phyloP scores from a whole-genome alignment of 30 jellyfish, hydroid and myxozoan species.

The Aurelia aurita complex sp. Pacific region DNA sequence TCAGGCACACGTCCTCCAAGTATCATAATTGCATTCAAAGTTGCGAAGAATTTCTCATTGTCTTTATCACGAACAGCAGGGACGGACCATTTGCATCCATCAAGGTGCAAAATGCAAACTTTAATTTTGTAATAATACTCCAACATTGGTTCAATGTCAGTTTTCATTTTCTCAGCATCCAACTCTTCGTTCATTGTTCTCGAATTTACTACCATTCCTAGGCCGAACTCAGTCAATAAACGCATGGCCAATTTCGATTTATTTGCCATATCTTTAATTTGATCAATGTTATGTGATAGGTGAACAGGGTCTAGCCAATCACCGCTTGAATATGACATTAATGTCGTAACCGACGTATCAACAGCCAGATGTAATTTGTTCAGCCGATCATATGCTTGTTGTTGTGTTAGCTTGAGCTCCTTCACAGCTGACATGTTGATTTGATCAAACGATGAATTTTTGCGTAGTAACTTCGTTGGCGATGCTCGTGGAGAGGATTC shows the following conservation, averaged over 20 bases:
- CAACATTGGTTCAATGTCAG: conserved; percentile 82
- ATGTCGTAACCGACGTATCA: conserved; percentile 84
- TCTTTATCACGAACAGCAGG: conserved; percentile 62
- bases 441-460: conserved; percentile 85
- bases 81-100: conserved; percentile 83
- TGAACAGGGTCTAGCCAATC: conserved; percentile 81
- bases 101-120: conserved; percentile 90
- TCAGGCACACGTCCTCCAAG: conserved; percentile 92
- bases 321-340: conserved; percentile 60
- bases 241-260: conserved; percentile 86
- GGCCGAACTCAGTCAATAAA: conserved; percentile 91
- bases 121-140: conserved; percentile 90
- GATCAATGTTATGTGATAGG: conserved; percentile 39
- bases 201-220: conserved; percentile 88
- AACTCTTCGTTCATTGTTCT: conserved; percentile 33
- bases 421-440: conserved; percentile 95
- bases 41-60: conserved; percentile 91
- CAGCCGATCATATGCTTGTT: conserved; percentile 86
- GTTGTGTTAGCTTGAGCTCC: conserved; percentile 70
- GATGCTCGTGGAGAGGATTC: too few species aligned
- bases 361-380: conserved; percentile 94
- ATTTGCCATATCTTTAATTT: conserved; percentile 80
- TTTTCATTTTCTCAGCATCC: conserved; percentile 66
- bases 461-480: conserved; percentile 58
- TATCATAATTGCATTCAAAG: conserved; percentile 95